Evolutionary conservation across 2,113 vertebrate species (phyloP).

Genomic region (Cisticola juncidis): DNA sequence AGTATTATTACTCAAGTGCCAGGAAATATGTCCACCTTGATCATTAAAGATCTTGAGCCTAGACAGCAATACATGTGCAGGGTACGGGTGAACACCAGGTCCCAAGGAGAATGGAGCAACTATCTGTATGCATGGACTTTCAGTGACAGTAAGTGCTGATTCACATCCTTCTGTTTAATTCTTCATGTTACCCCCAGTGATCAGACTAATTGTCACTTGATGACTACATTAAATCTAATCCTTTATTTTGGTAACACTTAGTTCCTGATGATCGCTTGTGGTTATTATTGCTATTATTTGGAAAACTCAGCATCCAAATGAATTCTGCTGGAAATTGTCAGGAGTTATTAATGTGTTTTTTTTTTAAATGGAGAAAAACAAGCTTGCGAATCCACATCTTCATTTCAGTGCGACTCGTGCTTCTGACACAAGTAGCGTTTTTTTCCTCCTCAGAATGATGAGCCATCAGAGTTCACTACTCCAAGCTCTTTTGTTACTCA

Average conservation of each 20-base stretch:
- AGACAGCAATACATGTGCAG: conserved; percentile 81
- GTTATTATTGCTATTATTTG: neutral
- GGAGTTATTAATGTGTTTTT: neutral
- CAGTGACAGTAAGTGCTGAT: conserved; percentile 80
- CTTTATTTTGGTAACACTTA: neutral
- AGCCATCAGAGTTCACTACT: neutral
- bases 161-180: neutral
- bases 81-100: conserved; percentile 77
- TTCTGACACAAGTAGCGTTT: neutral
- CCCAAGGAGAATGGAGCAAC: conserved; percentile 79
- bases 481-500: neutral
- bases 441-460: neutral
- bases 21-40: conserved; percentile 74
- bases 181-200: neutral
- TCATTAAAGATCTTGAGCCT: conserved; percentile 75
- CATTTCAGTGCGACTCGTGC: neutral
- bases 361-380: neutral
- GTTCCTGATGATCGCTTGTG: neutral
- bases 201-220: neutral
- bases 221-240: neutral
- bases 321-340: neutral
- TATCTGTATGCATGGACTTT: conserved; percentile 83
- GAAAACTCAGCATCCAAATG: neutral
- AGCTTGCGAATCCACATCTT: neutral
- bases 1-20: conserved; percentile 64